phyloP scores from a whole-genome alignment of 2,113 vertebrate species.

The Cromileptes altivelis region DNA sequence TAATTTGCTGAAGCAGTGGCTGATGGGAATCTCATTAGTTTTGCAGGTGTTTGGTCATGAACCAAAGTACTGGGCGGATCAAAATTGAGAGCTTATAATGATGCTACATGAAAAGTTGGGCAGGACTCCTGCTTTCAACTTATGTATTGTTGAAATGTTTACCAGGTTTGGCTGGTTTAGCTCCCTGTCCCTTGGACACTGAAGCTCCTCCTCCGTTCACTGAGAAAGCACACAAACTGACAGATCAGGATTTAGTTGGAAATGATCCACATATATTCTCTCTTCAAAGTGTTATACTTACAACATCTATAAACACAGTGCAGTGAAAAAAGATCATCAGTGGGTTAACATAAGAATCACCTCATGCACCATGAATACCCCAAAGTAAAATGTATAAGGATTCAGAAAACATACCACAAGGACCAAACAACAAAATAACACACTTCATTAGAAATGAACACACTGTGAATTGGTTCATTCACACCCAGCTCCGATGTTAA shows the following conservation, averaged over 20 bases:
- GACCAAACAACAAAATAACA: neutral
- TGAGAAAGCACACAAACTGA: slow-evolving; percentile 42
- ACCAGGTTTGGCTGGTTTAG: slow-evolving; percentile 74
- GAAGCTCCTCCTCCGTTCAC: slow-evolving; percentile 49
- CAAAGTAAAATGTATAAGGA: neutral
- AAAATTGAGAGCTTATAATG: neutral
- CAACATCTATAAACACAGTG: neutral
- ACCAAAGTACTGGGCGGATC: too few species aligned
- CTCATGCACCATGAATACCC: slow-evolving; percentile 33
- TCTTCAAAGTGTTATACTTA: neutral
- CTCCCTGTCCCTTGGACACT: slow-evolving; percentile 60
- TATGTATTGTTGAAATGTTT: slow-evolving; percentile 24
- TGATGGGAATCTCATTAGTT: too few species aligned
- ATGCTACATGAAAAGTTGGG: neutral
- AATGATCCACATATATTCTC: neutral
- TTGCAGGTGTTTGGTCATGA: too few species aligned
- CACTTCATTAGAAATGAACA: neutral
- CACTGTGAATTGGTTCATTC: neutral
- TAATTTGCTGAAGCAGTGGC: too few species aligned
- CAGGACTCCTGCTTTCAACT: neutral
- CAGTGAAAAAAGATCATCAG: neutral
- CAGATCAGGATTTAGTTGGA: neutral
- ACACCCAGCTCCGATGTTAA: neutral
- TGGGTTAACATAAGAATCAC: slow-evolving; percentile 16
- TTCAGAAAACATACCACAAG: neutral